Evolutionary conservation across 2,888 invertebrate species (phyloP), one percentile per base, ranked within the genome.

Genomic region (Operophtera brumata): DNA sequence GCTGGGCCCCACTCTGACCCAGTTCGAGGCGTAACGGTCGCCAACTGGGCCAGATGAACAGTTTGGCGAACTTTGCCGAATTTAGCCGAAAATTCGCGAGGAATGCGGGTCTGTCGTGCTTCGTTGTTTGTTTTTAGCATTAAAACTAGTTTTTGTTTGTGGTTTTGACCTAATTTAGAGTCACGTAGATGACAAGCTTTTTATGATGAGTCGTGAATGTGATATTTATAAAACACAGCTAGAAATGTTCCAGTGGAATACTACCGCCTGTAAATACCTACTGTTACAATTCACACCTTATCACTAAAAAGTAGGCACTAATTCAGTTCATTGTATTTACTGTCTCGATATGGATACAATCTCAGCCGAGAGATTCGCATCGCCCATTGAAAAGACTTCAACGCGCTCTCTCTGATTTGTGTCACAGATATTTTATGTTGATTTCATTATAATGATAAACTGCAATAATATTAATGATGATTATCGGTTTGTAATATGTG

Each of bases 1-100:
- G 47, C 34, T 39, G 59, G 59, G 57, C 45, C 36, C 30, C 49
- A 30, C 37, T 12, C 26, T 48, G 57, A 36, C 66, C 58, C 55
- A 59, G 51, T 51, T 55, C 45, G 26, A 37, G 7, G 47, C 14
- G 59, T 67, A 66, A 67, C 67, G 67, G 66, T 65, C 46, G 51
- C 47, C 35, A 65, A 60, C 57, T 66, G 57, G 65, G 62, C 53
- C 54, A 51, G 34, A 11, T 43, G 39, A 43, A 53, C 54, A 43
- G 57, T 64, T 65, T 62, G 61, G 53, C 62, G 61, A 56, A 50
- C 54, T 55, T 56, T 56, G 58, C 57, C 58, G 54, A 61, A 53
- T 41, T 25, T 32, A 37, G 13, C 51, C 56, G 52, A 52, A 53
- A 48, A 52, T 46, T 42, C 2, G 57, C 52, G 39, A 48, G 37